A percentile compares a stretch with the other conserved stretches of the same genome.
These are phyloP conservation scores for Amphilophus citrinellus DNA, from an alignment of 2,113 vertebrate species.

Conservation along the genomic window DNA sequence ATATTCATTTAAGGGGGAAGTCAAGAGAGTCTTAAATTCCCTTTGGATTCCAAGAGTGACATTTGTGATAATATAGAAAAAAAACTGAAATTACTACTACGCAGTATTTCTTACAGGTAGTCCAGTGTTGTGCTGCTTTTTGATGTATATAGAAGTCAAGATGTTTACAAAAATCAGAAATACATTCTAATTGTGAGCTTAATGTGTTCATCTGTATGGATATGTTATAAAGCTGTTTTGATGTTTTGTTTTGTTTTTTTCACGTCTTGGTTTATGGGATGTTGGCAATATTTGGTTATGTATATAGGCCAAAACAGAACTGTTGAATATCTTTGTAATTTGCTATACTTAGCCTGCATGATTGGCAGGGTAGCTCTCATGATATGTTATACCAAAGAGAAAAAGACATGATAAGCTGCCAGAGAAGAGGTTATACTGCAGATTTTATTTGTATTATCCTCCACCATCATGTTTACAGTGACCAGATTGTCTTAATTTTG, in stretches of 20 bases:
- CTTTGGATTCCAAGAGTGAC: slow-evolving; percentile 33
- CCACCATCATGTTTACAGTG: slow-evolving; percentile 27
- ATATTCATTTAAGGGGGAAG: slow-evolving; percentile 54
- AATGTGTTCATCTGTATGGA: slow-evolving; percentile 54
- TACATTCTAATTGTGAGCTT: slow-evolving; percentile 73
- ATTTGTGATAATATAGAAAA: slow-evolving; percentile 53
- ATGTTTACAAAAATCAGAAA: slow-evolving; percentile 82
- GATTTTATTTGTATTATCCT: slow-evolving; percentile 2
- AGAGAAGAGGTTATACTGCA: neutral
- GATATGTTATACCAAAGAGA: slow-evolving; percentile 53
- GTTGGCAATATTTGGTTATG: slow-evolving; percentile 59
- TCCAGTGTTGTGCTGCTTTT: slow-evolving; percentile 80
- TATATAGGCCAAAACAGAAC: slow-evolving; percentile 56
- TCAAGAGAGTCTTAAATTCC: slow-evolving; percentile 43
- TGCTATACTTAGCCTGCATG: slow-evolving; percentile 15
- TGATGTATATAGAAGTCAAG: slow-evolving; percentile 74
- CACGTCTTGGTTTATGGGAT: slow-evolving; percentile 49
- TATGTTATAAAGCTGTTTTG: slow-evolving; percentile 57
- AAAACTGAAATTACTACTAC: slow-evolving; percentile 46
- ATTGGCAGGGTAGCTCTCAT: slow-evolving; percentile 23
- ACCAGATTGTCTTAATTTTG: slow-evolving; percentile 37
- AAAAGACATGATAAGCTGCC: slow-evolving; percentile 21
- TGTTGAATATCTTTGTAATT: slow-evolving; percentile 44
- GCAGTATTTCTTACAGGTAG: slow-evolving; percentile 48
- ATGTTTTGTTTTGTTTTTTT: slow-evolving; percentile 21